Base-by-base conservation (phyloP, 2,113 vertebrate species). In the Lampris incognitus region DNA sequence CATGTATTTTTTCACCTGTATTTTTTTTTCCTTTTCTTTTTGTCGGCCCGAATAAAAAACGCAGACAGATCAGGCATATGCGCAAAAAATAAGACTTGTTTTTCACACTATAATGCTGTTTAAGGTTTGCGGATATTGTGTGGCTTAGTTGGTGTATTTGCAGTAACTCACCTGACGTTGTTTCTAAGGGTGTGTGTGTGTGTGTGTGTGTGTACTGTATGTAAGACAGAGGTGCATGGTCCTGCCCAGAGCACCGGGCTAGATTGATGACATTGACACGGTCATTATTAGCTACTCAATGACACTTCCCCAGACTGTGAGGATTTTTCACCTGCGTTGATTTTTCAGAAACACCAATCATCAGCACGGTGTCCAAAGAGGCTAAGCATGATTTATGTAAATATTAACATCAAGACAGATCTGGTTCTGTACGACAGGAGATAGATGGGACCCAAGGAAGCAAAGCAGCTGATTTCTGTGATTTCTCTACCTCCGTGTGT, bases 381-480 rank as follows among this genome's bases (percentile, higher is more conserved):
- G 87, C 87, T 93, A 91, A 93, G 88, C 91, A 91, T 92, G 92
- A 94, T 93, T 93, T 92, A 94, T 94, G 91, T 88, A 94, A 94
- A 93, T 92, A 90, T 91, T 90, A 84, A 73, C 91, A 86, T 84
- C 79, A 78, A 91, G 92, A 93, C 90, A 88, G 90, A 93, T 93
- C 90, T 86, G 83, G 84, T 88, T 88, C 81, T 81, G 88, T 86
- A 88, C 82, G 74, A 84, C 72, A 66, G 60, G 87, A 93, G 93
- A 93, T 94, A 85, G 91, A 95, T 94, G 88, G 90, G 81, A 85
- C 88, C 71, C 69, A 84, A 75, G 75, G 79, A 85, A 83, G 83
- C 75, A 90, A 91, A 92, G 89, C 89, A 92, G 93, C 92, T 94
- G 94, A 94, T 94, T 93, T 93, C 92, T 91, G 89, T 91, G 92